Evolutionary conservation across 2,113 vertebrate species (phyloP).

Genomic region (Ammodytes marinus): DNA sequence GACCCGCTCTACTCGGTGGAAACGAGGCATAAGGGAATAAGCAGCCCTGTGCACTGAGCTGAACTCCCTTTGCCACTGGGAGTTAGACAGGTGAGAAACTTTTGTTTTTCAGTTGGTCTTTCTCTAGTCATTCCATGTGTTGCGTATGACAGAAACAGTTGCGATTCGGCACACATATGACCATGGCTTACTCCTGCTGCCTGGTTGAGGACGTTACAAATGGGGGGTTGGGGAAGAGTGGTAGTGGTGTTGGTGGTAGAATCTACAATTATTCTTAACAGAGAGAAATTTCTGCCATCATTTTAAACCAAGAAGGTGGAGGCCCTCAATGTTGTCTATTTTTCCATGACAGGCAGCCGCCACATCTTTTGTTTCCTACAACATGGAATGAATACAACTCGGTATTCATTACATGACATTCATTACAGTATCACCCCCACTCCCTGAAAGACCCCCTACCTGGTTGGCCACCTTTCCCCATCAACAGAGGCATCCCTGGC

Average conservation of each 20-base stretch:
- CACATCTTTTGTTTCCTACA: constrained; percentile 6
- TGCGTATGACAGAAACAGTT: neutral
- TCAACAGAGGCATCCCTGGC: constrained; percentile 38
- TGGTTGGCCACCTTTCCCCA: neutral
- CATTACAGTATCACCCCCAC: neutral
- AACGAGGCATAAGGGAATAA: too few species aligned
- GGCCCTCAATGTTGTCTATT: neutral
- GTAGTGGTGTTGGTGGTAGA: neutral
- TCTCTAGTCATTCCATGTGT: neutral
- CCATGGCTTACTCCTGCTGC: constrained; percentile 14
- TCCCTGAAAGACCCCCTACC: neutral
- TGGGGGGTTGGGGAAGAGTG: neutral
- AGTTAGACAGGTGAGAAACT: neutral
- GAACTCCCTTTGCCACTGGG: too few species aligned
- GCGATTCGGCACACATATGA: constrained; percentile 4
- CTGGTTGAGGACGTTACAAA: constrained; percentile 8
- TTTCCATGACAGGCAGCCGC: constrained; percentile 21
- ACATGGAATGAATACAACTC: too few species aligned
- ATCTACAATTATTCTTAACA: neutral
- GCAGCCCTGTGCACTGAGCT: too few species aligned
- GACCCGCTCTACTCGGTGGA: too few species aligned
- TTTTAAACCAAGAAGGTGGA: neutral
- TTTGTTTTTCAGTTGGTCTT: neutral
- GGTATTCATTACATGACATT: neutral
- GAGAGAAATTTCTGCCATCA: neutral